Percentiles rank a stretch among this genome's conserved stretches.
Conservation (phyloP, 2,888 invertebrate genomes). For the Tenthredo notha region DNA sequence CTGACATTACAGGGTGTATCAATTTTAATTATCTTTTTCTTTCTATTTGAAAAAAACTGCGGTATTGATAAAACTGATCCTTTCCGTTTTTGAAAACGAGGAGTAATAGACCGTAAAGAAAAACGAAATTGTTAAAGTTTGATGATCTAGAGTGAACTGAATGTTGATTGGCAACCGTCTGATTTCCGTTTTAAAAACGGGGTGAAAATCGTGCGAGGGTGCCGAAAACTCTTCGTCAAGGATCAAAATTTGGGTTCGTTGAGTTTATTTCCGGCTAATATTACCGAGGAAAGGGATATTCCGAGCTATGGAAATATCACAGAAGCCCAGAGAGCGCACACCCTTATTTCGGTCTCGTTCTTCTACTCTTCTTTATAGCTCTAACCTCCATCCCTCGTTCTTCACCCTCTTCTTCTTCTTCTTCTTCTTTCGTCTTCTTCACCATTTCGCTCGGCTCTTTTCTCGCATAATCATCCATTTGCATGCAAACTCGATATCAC, state of each 20-base stretch:
- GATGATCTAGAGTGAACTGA: not conserved
- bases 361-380: constrained; percentile 47
- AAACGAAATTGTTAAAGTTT: not conserved
- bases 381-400: constrained; percentile 52
- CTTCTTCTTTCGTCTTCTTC: constrained; percentile 56
- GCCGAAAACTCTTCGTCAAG: not conserved
- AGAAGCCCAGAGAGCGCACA: not conserved
- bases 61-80: not conserved
- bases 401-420: constrained; percentile 59
- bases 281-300: constrained; percentile 34
- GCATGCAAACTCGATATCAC: constrained; percentile 81
- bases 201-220: constrained; percentile 8
- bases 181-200: constrained; percentile 20
- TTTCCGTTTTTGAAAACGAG: not conserved
- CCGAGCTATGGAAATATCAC: constrained; percentile 18
- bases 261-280: constrained; percentile 29
- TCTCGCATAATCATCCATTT: constrained; percentile 80
- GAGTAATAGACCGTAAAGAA: not conserved
- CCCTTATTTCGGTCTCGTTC: constrained; percentile 10
- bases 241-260: not conserved
- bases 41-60: not conserved
- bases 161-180: constrained; percentile 7
- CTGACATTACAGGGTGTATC: not conserved
- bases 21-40: not conserved
- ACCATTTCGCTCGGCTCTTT: constrained; percentile 17